Conservation (phyloP, 2,888 invertebrate species). For the Tetheella fluctuosa region DNA sequence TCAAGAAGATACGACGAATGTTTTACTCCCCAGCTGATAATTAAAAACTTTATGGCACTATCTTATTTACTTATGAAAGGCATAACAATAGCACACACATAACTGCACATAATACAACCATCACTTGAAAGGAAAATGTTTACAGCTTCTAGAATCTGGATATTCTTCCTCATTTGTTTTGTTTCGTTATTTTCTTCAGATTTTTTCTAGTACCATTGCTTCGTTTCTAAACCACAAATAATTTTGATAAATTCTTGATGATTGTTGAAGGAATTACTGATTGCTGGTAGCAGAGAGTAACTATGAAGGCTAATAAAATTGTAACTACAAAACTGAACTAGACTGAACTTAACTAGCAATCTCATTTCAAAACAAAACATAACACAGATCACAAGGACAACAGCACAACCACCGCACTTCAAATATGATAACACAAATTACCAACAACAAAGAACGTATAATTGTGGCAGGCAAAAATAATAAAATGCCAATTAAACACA, state of each 20-base stretch:
- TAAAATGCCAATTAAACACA: conserved; percentile 36
- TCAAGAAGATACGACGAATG: not conserved
- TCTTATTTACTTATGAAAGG: not conserved
- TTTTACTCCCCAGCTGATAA: not conserved
- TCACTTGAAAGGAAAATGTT: not conserved
- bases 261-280: not conserved
- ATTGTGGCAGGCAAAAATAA: conserved; percentile 34
- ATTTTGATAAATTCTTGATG: not conserved
- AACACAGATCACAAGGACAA: conserved; percentile 4
- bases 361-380: conserved; percentile 1
- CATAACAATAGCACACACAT: not conserved
- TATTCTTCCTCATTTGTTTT: not conserved
- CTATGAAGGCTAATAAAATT: not conserved
- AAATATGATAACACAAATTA: conserved; percentile 14
- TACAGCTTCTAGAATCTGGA: conserved; percentile 1
- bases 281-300: not conserved
- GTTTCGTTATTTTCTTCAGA: not conserved
- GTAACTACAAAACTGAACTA: not conserved
- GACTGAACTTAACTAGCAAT: not conserved
- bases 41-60: not conserved
- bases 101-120: not conserved
- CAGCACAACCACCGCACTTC: conserved; percentile 9
- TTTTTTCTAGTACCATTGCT: not conserved
- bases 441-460: conserved; percentile 28
- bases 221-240: not conserved